Conservation (phyloP, 1,140 invertebrate genomes). For the Aphidius ervi region DNA sequence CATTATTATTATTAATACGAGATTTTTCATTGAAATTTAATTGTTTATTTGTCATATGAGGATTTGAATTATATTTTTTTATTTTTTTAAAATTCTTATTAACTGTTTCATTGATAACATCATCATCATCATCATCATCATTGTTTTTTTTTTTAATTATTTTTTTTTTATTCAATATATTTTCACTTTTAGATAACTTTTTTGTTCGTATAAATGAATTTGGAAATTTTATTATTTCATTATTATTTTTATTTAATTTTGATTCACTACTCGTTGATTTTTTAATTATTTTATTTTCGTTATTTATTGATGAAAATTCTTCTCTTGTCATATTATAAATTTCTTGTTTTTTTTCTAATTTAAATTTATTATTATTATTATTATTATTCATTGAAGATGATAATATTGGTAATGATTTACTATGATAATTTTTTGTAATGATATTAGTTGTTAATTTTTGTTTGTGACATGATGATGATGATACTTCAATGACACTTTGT, state of each 20-base stretch:
- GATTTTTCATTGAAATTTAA: slow-evolving; percentile 9
- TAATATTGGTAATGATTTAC: too few relatives aligned
- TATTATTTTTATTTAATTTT: slow-evolving; percentile 21
- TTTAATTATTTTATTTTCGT: too few relatives aligned
- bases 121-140: not conserved
- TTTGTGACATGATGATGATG: too few relatives aligned
- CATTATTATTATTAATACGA: not conserved
- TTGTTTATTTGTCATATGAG: not conserved
- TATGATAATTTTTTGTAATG: too few relatives aligned
- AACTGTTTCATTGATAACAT: slow-evolving; percentile 21
- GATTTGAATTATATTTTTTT: not conserved
- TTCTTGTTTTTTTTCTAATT: not conserved
- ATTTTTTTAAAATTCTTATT: slow-evolving; percentile 5
- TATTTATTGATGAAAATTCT: slow-evolving; percentile 11
- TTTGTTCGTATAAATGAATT: slow-evolving; percentile 35
- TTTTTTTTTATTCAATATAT: slow-evolving; percentile 27
- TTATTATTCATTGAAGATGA: too few relatives aligned
- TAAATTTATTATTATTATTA: not conserved
- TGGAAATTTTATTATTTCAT: slow-evolving; percentile 32
- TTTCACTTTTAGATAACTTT: slow-evolving; percentile 32
- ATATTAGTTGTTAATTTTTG: too few relatives aligned
- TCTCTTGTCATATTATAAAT: not conserved
- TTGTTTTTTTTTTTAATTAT: not conserved
- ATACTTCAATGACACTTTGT: not conserved
- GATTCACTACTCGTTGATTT: slow-evolving; percentile 3